Evolutionary conservation across 2,888 invertebrate genomes (phyloP), one percentile per base, ranked within the genome.

Genomic region (Agriopis leucophaearia): DNA sequence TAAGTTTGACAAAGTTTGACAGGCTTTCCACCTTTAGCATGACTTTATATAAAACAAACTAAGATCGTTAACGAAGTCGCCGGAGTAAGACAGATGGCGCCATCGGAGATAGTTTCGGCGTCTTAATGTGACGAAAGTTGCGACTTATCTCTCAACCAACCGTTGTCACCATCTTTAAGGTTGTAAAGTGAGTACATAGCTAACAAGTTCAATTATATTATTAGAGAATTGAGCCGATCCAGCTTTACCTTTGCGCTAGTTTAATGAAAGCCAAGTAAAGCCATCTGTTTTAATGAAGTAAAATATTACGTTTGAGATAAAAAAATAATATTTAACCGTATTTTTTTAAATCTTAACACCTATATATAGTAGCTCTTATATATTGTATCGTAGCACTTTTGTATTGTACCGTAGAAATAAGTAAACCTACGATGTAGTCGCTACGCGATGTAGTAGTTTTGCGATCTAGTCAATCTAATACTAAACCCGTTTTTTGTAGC

Each of bases 81-180:
- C 74, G 84, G 83, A 81, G 80, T 74, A 80, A 81, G 81, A 84
- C 88, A 88, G 86, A 87, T 88, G 88, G 83, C 77, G 78, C 81
- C 80, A 71, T 65, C 76, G 71, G 60, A 82, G 80, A 86, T 86
- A 86, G 88, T 85, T 88, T 81, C 76, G 78, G 81, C 80, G 80
- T 81, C 81, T 81, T 83, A 85, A 84, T 83, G 82, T 79, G 81
- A 79, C 79, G 77, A 81, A 84, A 82, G 78, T 84, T 78, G 70
- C 71, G 80, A 84, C 81, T 82, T 80, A 83, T 83, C 80, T 80
- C 70, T 63, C 72, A 69, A 74, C 71, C 74, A 74, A 72, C 74
- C 68, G 72, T 68, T 60, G 58, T 65, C 27, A 48, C 62, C 18
- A 48, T 63, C 68, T 74, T 66, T 73, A 64, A 71, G 63, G 56